Base-by-base conservation (phyloP, 2,888 invertebrate species). In the Drosophila mettleri region DNA sequence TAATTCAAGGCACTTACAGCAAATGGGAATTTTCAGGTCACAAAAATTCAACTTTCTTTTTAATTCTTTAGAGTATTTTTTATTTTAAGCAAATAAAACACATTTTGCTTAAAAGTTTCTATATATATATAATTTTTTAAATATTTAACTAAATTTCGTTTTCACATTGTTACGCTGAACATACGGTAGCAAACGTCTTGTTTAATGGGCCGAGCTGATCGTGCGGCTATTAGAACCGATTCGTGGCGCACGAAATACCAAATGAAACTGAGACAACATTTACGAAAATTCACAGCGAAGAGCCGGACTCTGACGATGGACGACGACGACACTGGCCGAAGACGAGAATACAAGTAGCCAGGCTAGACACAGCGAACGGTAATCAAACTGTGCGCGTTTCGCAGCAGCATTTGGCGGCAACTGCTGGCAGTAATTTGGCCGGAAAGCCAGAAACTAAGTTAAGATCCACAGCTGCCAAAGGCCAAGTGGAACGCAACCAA, bases 221-320 rank as follows among this genome's bases (percentile, higher is more conserved):
- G 53, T 36, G 57, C 43, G 49, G 8, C 31, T 39, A 12, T 34
- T 27, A 9, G 20, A 59, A 45, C 34, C 79, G 75, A 78, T 69
- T 75, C 69, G 78, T 62, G 69, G 43, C 65, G 72, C 66, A 69
- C 80, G 78, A 64, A 74, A 51, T 62, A 61, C 88, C 60, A 78
- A 86, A 64, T 66, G 60, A 72, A 86, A 85, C 84, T 85, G 86
- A 78, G 54, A 54, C 58, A 49, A 62, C 39, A 54, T 38, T 31
- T 63, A 38, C 55, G 63, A 66, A 65, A 53, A 52, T 73, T 54
- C 45, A 49, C 29, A 51, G 34, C 62, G 51, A 45, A 14, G 54
- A 55, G 14, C 48, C 41, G 39, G 54, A 66, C 54, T 46, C 54
- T 31, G 53, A 60, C 74, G 62, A 65, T 48, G 41, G 43, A 9